Evolutionary conservation across 2,113 vertebrate genomes (phyloP).

Genomic region (Micromys minutus): DNA sequence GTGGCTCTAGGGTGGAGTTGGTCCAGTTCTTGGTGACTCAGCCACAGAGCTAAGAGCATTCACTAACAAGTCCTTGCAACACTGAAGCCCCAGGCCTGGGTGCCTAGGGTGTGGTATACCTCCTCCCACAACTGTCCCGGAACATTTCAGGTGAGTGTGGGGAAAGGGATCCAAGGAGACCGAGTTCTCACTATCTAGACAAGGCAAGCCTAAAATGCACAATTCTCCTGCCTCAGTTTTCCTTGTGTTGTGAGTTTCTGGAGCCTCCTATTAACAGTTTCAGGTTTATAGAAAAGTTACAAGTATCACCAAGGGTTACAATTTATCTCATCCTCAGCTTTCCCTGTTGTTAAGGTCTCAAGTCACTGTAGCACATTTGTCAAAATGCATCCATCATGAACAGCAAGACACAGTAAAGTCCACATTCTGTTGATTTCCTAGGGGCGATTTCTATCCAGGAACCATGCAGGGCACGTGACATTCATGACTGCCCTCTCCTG

Average conservation of each 20-base stretch:
- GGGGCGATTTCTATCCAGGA: background rate
- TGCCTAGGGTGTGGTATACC: background rate
- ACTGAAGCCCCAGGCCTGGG: background rate
- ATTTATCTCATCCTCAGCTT: background rate
- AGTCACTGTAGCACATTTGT: background rate
- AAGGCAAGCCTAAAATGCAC: background rate
- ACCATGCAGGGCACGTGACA: background rate
- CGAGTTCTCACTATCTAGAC: background rate
- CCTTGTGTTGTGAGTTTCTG: background rate
- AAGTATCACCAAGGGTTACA: background rate
- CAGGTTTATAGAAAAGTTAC: constrained; percentile 5
- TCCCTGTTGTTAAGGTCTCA: background rate
- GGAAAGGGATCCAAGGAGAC: background rate
- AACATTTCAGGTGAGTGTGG: background rate
- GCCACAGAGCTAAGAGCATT: background rate
- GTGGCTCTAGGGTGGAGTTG: background rate
- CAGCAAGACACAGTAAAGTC: background rate
- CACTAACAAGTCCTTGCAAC: background rate
- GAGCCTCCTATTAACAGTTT: background rate
- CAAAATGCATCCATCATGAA: background rate
- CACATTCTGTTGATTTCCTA: background rate
- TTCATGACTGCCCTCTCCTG: background rate
- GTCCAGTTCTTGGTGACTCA: constrained; percentile 38
- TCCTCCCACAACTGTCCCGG: background rate
- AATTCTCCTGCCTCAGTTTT: background rate